Evolutionary conservation across 2,797 vertebrate species (phyloP), one percentile per base, ranked within the genome.

Genomic region (Acanthornis magna): DNA sequence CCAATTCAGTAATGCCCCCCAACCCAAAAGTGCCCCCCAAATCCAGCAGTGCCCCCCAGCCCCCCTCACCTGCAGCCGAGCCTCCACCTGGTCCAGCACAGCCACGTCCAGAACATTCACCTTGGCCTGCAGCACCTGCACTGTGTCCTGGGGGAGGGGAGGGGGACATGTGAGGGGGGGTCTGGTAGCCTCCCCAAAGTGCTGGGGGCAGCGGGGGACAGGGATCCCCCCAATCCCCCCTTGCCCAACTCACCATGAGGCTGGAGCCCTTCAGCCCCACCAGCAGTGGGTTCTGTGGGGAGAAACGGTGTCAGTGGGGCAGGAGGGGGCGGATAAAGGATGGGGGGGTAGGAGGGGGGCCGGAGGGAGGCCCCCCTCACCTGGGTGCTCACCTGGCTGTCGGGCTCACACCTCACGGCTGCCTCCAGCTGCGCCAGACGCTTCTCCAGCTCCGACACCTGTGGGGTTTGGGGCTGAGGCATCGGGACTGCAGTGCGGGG

Each of bases 71-170:
- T 99, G 99, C 92, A 99, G 98, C 91, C 99, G 98, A 91, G 99
- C 99, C 86, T 99, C 99, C 95, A 99, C 99, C 97, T 99, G 99
- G 97, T 99, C 99, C 97, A 99, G 97, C 95, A 98, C 98, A 20
- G 98, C 97, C 34, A 98, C 97, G 53, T 99, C 99, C 97, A 99
- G 97, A 34, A 98, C 97, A 27, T 97, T 98, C 96, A 99, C 99
- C 88, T 99, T 98, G 26, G 98, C 99, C 96, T 99, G 99, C 85
- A 99, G 96, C 42, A 99, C 97, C 91, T 99, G 99, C 91, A 99
- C 98, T 7, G 98, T 99, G 75, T 99, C 99, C 99, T 99, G 93
- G 15, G 78, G 51, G 29, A 16, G 13, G 16, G 78, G 30, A 3
- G 51, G 78, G 30, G 4, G 51, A 26, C 30, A 50, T 42, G 25